Percentiles rank a stretch among this genome's conserved stretches.
These are phyloP conservation scores for Aromia moschata DNA, from an alignment of 2,888 invertebrate species.

Conservation along the genomic window DNA sequence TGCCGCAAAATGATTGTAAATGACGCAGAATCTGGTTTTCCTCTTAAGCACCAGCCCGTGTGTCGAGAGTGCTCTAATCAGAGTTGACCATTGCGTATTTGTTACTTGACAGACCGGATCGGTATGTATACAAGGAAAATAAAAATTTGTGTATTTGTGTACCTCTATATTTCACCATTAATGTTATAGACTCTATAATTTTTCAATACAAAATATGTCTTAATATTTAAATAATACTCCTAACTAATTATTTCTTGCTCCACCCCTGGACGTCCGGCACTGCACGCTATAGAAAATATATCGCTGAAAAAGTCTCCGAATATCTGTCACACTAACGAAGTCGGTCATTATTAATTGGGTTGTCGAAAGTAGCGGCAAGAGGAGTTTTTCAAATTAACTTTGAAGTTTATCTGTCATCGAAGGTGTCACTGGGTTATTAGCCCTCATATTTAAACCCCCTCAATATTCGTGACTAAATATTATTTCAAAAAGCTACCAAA, in stretches of 20 bases:
- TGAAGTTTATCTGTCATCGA: not conserved
- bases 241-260: too few relatives aligned
- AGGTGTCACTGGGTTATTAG: too few relatives aligned
- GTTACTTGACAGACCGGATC: not conserved
- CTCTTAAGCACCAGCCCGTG: slow-evolving; percentile 16
- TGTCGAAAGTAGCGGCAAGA: not conserved
- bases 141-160: too few relatives aligned
- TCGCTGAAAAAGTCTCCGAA: slow-evolving; percentile 5
- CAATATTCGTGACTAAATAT: too few relatives aligned
- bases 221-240: too few relatives aligned
- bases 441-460: too few relatives aligned
- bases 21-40: slow-evolving; percentile 27
- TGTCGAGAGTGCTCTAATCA: slow-evolving; percentile 20
- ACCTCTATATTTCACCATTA: too few relatives aligned
- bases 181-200: too few relatives aligned
- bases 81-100: slow-evolving; percentile 11
- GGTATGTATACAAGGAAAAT: slow-evolving; percentile 6
- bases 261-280: too few relatives aligned
- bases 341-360: not conserved
- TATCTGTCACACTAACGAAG: not conserved
- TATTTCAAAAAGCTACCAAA: too few relatives aligned
- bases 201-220: too few relatives aligned
- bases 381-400: not conserved
- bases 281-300: slow-evolving; percentile 6
- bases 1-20: slow-evolving; percentile 31